Evolutionary conservation across 2,888 invertebrate species (phyloP).

Genomic region (Napeogenes sylphis): DNA sequence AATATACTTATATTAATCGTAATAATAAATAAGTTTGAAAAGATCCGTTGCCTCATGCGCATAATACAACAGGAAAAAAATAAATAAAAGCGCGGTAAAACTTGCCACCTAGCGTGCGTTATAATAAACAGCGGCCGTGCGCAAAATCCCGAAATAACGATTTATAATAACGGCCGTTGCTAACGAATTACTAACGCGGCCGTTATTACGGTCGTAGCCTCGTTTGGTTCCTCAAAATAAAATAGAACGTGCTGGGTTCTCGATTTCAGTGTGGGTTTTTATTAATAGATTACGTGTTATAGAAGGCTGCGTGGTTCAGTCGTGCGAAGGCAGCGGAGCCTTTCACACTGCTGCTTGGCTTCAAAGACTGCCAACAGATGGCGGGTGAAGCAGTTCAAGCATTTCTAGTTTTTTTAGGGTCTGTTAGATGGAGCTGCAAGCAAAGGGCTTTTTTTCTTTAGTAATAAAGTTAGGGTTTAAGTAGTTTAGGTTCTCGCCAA

Average conservation of each 20-base stretch:
- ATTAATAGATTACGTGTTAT: constrained; percentile 42
- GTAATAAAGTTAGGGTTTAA: constrained; percentile 28
- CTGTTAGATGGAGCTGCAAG: constrained; percentile 56
- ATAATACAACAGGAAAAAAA: background rate
- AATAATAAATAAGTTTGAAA: background rate
- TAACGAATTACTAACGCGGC: constrained; percentile 45
- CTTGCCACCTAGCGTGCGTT: constrained; percentile 51
- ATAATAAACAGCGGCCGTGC: constrained; percentile 37
- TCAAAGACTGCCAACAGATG: constrained; percentile 44
- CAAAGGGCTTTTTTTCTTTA: constrained; percentile 26
- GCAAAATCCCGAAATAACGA: constrained; percentile 48
- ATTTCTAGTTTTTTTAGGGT: constrained; percentile 38
- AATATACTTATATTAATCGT: too few species aligned
- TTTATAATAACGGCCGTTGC: constrained; percentile 46
- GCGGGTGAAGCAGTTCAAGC: constrained; percentile 42
- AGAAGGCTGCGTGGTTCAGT: constrained; percentile 57
- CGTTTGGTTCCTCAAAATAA: constrained; percentile 49
- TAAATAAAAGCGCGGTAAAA: constrained; percentile 22
- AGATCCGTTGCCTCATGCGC: background rate
- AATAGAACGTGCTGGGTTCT: constrained; percentile 38
- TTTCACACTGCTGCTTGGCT: constrained; percentile 44
- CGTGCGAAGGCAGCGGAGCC: constrained; percentile 54
- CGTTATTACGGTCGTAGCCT: constrained; percentile 36
- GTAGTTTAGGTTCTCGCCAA: constrained; percentile 29
- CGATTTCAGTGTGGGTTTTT: constrained; percentile 45